Evolutionary conservation across 2,113 vertebrate species (phyloP), one percentile per base, ranked within the genome.

Genomic region (Melanostigma gelatinosum): DNA sequence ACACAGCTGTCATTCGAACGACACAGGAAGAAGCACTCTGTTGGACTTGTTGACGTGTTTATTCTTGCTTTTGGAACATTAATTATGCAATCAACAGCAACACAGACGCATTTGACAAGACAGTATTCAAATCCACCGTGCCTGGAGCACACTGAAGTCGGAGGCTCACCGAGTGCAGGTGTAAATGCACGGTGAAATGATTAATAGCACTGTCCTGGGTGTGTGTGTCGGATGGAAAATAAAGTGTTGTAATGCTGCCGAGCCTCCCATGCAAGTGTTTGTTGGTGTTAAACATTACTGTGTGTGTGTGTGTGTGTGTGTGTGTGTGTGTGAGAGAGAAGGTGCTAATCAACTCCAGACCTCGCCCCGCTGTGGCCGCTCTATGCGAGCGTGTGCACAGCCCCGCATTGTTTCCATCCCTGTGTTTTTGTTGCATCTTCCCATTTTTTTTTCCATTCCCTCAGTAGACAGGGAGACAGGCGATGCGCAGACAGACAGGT

Each of bases 391-490:
- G 75, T 3, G 54, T 38, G 38, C 64, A 58, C 75, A 73, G 73
- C 27, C 42, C 57, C 40, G 72, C 75, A 82, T 80, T 88, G 79
- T 91, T 91, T 92, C 89, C 89, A 88, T 79, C 55, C 36, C 27
- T 34, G 42, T 88, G 82, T 86, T 92, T 92, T 70, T 75, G 81
- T 84, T 88, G 81, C 74, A 88, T 91, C 86, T 82, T 79, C 55
- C 71, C 71, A 77, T 27, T 92, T 79, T 44, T 92, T 91, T 91
- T 87, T 89, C 88, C 88, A 91, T 87, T 84, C 80, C 70, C 82
- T 90, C 90, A 92, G 70, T 69, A 44, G 60, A 63, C 46, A 65
- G 62, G 61, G n/a, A 74, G 44, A 20, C 36, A 11, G 7, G 32
- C 73, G 16, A 65, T 50, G 16, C 57, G 55, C 46, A 20, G 13